Percentiles rank a stretch among this genome's conserved stretches.
phyloP scores from a whole-genome alignment of 2,797 vertebrate species.

The Hemitrygon akajei region DNA sequence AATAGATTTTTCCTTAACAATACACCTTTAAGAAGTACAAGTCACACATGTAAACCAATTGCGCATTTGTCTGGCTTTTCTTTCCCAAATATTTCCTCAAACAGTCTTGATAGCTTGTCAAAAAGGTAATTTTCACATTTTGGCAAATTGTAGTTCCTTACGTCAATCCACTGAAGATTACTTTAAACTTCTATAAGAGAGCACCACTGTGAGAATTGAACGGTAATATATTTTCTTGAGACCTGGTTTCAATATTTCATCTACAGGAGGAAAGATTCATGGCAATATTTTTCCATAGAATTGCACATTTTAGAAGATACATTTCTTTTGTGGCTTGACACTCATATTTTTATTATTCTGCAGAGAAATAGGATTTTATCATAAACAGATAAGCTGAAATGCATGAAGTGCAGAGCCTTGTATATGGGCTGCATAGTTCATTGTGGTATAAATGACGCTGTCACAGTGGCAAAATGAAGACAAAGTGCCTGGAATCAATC shows the following conservation, averaged over 20 bases:
- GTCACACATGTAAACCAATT: neutral
- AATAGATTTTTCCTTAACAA: too few relatives aligned
- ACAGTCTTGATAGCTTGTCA: neutral
- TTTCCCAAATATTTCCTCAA: neutral
- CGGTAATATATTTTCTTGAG: neutral
- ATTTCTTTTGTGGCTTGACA: neutral
- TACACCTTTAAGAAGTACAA: too few relatives aligned
- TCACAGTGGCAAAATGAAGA: constrained; percentile 24
- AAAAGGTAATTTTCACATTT: neutral
- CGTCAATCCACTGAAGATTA: neutral
- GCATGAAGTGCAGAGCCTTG: neutral
- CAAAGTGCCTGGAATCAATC: neutral
- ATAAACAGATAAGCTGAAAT: neutral
- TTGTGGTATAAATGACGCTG: neutral
- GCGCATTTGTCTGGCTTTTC: neutral
- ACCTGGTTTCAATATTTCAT: neutral
- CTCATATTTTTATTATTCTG: neutral
- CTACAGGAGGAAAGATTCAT: neutral
- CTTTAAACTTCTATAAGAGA: neutral
- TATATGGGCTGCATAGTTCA: neutral
- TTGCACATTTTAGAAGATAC: neutral
- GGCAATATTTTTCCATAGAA: neutral
- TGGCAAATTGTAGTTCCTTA: neutral
- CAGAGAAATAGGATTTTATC: constrained; percentile 23
- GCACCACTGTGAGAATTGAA: neutral